Evolutionary conservation across 2,888 invertebrate genomes (phyloP), one percentile per base, ranked within the genome.

Genomic region (Lasioglossum vierecki): DNA sequence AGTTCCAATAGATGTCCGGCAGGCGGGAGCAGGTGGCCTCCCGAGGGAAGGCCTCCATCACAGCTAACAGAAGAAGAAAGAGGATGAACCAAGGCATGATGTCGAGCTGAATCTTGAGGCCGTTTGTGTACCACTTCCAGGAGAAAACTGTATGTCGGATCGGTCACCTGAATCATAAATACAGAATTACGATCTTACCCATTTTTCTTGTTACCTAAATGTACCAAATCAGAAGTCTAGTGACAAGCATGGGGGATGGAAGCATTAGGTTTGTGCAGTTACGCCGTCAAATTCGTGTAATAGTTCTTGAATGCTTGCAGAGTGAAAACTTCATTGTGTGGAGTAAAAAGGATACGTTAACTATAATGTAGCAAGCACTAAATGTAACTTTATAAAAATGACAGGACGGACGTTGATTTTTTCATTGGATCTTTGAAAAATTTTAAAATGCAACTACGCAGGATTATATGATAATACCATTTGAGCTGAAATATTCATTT

Each of bases 1-100:
- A 95, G 94, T 96, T 96, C 96, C 96, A 96, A 92, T 96, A 96
- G 92, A 96, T 96, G 94, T 96, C 96, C 93, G 96, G 95, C 89
- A 96, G 94, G 88, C 95, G 94, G 91, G 95, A 95, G 93, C 95
- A 95, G 90, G 95, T 95, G 89, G 95, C 95, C 93, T 96, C 96
- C 92, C 95, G 93, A 57, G 96, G 95, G 92, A 95, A 95, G 90
- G 95, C 95, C 94, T 96, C 95, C 95, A 95, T 95, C 93, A 96
- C 95, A 90, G 95, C 95, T 90, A 95, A 94, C 93, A 96, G 94
- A 85, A 96, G 95, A 91, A 95, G 95, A 93, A 95, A 95, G 91
- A 96, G 94, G 91, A 95, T 95, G 93, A 95, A 95, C 95, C 95
- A 95, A 89, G 95, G 95, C 96, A 96, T 96, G 93, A 93, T 92